These are phyloP conservation scores for Coranthus polyacanthus DNA, from an alignment of 2,797 vertebrate genomes.

Conservation along the genomic window DNA sequence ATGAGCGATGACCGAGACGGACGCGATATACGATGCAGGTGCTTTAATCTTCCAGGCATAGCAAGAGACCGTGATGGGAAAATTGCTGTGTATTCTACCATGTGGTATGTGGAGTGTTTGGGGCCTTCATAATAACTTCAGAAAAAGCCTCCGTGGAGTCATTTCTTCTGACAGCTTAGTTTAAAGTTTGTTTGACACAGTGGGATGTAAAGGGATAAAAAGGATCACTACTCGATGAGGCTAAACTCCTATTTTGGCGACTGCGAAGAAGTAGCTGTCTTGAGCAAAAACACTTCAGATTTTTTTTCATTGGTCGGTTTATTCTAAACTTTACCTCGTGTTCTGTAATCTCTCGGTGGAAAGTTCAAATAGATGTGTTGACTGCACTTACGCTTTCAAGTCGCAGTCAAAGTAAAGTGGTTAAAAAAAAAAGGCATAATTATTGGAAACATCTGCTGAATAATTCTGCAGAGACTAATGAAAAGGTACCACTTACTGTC, in stretches of 20 bases:
- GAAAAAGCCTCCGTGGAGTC: slow-evolving; percentile 8
- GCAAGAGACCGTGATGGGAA: slow-evolving; percentile 38
- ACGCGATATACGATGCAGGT: slow-evolving; percentile 45
- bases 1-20: slow-evolving; percentile 24
- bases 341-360: slow-evolving; percentile 34
- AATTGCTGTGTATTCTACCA: slow-evolving; percentile 49
- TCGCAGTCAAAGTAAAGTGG: slow-evolving; percentile 36
- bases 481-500: slow-evolving; percentile 72
- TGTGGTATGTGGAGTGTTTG: slow-evolving; percentile 38
- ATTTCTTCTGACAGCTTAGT: slow-evolving; percentile 22
- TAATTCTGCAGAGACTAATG: slow-evolving; percentile 59
- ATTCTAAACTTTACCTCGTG: slow-evolving; percentile 17
- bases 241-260: slow-evolving; percentile 24
- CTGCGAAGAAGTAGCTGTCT: slow-evolving; percentile 25
- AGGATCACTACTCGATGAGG: not conserved
- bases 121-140: slow-evolving; percentile 17
- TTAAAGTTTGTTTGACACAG: slow-evolving; percentile 9
- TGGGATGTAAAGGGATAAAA: not conserved
- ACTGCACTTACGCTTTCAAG: slow-evolving; percentile 39
- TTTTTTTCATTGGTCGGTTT: slow-evolving; percentile 11
- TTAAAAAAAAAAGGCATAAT: slow-evolving; percentile 38
- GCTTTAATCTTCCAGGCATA: slow-evolving; percentile 57
- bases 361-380: slow-evolving; percentile 58
- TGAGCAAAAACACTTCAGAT: no score
- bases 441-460: slow-evolving; percentile 74